A percentile compares a stretch with the other conserved stretches of the same genome.
Evolutionary conservation across 2,113 vertebrate species (phyloP).

Genomic region (Eulemur rufifrons): DNA sequence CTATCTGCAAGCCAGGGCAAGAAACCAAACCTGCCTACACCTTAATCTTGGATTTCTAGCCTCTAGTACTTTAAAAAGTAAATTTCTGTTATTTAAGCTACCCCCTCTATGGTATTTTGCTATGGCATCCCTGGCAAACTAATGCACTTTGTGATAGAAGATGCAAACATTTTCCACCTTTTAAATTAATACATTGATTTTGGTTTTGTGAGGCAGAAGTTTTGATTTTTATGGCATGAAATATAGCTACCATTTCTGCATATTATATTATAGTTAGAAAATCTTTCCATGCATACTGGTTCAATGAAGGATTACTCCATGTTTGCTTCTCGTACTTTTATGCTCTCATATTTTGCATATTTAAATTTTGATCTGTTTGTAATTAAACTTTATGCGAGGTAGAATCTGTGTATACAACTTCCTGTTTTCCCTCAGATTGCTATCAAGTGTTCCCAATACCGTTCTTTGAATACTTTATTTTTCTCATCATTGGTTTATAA

Average conservation of each 20-base stretch:
- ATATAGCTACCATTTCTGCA: background rate
- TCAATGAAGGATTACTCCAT: background rate
- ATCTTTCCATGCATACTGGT: background rate
- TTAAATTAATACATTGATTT: background rate
- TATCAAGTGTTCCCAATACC: background rate
- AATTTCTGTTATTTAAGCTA: background rate
- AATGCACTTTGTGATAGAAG: background rate
- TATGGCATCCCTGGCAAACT: background rate
- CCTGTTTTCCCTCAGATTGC: background rate
- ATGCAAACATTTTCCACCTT: background rate
- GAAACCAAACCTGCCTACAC: background rate
- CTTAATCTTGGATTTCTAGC: background rate
- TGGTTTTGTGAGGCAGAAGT: background rate
- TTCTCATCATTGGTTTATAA: background rate
- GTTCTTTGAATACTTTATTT: background rate
- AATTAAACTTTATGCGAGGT: background rate
- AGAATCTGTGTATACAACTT: background rate
- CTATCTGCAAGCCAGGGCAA: background rate
- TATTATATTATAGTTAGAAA: conserved; percentile 3
- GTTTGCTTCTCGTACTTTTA: background rate
- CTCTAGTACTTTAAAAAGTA: background rate
- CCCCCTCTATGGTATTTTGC: background rate
- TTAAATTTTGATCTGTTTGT: background rate
- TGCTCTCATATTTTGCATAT: background rate
- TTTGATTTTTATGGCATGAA: background rate